Base-by-base conservation (phyloP, 2,888 invertebrate species). In the Chrysina gloriosa region DNA sequence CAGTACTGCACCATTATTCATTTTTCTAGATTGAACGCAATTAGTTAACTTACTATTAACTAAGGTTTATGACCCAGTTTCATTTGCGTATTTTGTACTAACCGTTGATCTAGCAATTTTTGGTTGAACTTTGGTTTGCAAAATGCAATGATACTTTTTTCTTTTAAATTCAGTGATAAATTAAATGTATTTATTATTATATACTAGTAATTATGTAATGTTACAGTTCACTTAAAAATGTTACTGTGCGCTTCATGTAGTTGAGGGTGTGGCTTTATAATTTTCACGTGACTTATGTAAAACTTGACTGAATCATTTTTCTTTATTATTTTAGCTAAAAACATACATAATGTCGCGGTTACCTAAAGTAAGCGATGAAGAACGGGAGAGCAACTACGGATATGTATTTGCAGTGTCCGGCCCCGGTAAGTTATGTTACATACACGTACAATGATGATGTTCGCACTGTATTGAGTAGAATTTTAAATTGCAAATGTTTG, bases 321-420 rank as follows among this genome's bases (percentile, higher is more conserved):
- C 7, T 52, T 52, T 9, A 6, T 56, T 56, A 4, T 61, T 69
- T 66, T 31, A 47, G 58, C 14, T 34, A 65, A 36, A 47, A 58
- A 16, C 6, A 14, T 27, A 14, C 85, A 89, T 84, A 77, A 93
- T 92, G 92, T 87, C 89, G 78, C 85, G 84, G 74, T 84, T 94
- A 82, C 88, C 88, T 78, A 92, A 89, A 83, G 89, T 95, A 79
- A 86, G 87, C 77, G 91, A 94, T 84, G 95, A 92, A 78, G 96
- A 96, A 73, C 90, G 88, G 78, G 98, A 99, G 85, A 89, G 91
- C 45, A 89, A 85, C 79, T 97, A 94, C 84, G 99, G 99, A 75
- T 97, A 93, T 84, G 98, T 99, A 39, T 96, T 90, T 81, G 98
- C 97, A 42, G 99, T 99, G 19, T 99, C 98, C 66, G 99, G 99